Conservation (phyloP, 1,140 invertebrate genomes). For the Cyrtorhinus lividipennis region DNA sequence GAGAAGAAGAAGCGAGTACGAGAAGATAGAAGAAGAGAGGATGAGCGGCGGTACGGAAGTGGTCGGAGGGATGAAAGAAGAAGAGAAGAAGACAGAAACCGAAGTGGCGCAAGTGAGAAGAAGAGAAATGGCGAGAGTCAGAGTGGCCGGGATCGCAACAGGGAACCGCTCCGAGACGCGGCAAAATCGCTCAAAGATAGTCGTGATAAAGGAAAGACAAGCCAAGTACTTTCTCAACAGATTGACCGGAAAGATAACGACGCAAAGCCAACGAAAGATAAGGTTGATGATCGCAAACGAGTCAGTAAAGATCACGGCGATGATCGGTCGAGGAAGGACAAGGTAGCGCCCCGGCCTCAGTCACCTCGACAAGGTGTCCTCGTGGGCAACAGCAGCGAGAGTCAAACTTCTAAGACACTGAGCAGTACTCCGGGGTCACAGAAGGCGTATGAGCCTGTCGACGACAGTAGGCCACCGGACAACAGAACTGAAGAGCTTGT, state of each 20-base stretch:
- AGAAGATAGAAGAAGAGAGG: slow-evolving; percentile 15
- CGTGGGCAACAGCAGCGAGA: no score
- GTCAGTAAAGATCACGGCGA: neutral
- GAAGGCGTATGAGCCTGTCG: neutral
- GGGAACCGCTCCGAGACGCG: no score
- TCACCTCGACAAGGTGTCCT: no score
- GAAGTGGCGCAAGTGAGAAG: slow-evolving; percentile 20
- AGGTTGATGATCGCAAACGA: neutral
- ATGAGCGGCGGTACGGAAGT: neutral
- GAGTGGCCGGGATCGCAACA: neutral
- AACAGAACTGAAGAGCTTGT: neutral
- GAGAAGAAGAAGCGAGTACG: slow-evolving; percentile 19
- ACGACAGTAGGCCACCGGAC: neutral
- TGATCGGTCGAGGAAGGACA: neutral
- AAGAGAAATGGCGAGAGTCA: slow-evolving; percentile 19
- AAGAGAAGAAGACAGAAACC: slow-evolving; percentile 19
- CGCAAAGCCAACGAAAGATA: neutral
- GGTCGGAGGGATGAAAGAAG: slow-evolving; percentile 19
- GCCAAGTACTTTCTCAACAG: no score
- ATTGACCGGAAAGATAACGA: neutral
- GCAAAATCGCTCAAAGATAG: neutral
- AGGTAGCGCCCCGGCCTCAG: no score
- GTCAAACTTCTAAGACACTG: no score
- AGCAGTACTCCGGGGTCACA: neutral
- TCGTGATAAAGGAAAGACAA: neutral